Evolutionary conservation across 2,888 invertebrate species (phyloP).

Genomic region (Hirtodrosophila trivittata): DNA sequence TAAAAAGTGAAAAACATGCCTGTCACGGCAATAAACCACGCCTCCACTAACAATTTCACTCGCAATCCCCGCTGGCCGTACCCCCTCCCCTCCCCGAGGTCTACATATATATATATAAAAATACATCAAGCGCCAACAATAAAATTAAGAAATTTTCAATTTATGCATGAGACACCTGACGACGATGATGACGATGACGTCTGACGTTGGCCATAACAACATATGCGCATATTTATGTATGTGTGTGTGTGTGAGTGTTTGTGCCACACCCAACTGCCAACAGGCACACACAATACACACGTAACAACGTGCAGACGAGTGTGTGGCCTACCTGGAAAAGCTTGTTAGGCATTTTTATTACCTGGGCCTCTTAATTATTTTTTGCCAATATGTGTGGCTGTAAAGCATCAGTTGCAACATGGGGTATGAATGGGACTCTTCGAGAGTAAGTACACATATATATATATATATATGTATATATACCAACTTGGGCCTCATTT

Average conservation of each 20-base stretch:
- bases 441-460: background rate
- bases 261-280: constrained; percentile 41
- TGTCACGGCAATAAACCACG: constrained; percentile 53
- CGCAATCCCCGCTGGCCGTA: background rate
- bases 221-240: constrained; percentile 3
- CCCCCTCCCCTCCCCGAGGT: background rate
- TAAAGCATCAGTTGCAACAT: constrained; percentile 7
- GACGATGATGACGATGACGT: constrained; percentile 19
- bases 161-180: constrained; percentile 76
- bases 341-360: constrained; percentile 71
- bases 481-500: background rate
- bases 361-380: constrained; percentile 66
- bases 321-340: constrained; percentile 49
- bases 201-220: background rate
- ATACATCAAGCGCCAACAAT: constrained; percentile 64
- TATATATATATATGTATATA: background rate
- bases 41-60: constrained; percentile 7
- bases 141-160: constrained; percentile 78
- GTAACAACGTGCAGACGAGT: constrained; percentile 24
- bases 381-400: constrained; percentile 28
- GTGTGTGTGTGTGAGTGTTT: constrained; percentile 9
- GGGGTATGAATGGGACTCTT: no score
- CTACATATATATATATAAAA: constrained; percentile 33
- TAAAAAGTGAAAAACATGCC: constrained; percentile 21
- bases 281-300: constrained; percentile 5